phyloP scores from a whole-genome alignment of 2,888 invertebrate species.

The Machimus atricapillus region DNA sequence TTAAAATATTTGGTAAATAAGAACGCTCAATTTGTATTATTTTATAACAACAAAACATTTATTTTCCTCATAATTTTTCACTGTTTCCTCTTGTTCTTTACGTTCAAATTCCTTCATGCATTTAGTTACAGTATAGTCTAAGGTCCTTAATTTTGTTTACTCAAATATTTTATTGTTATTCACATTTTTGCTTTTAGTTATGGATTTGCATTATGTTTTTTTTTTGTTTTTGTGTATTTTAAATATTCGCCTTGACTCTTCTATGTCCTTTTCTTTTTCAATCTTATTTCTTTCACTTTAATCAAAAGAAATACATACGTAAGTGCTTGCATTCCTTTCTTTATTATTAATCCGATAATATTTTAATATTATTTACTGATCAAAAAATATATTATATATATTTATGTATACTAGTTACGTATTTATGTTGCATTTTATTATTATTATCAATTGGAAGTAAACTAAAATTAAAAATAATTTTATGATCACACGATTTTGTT shows the following conservation, averaged over 20 bases:
- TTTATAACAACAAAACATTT: conserved; percentile 54
- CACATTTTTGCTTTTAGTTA: conserved; percentile 47
- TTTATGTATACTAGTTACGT: conserved; percentile 39
- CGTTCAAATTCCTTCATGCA: conserved; percentile 22
- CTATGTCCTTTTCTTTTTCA: conserved; percentile 42
- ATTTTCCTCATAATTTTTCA: conserved; percentile 50
- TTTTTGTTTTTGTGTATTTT: conserved; percentile 42
- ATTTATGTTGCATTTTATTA: conserved; percentile 38
- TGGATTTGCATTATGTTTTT: conserved; percentile 43
- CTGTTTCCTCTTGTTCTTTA: conserved; percentile 47
- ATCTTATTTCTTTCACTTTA: conserved; percentile 46
- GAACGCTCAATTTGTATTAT: conserved; percentile 41
- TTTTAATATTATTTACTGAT: conserved; percentile 31
- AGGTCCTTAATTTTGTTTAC: background rate
- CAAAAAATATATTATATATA: conserved; percentile 40
- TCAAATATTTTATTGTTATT: conserved; percentile 47
- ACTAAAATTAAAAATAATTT: conserved; percentile 24
- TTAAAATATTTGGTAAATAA: background rate
- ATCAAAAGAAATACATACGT: conserved; percentile 44
- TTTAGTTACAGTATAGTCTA: conserved; percentile 41
- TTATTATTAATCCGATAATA: conserved; percentile 41
- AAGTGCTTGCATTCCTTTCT: background rate
- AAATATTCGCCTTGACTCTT: conserved; percentile 42
- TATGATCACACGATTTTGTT: background rate
- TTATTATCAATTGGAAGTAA: conserved; percentile 41